Evolutionary conservation across 2,113 vertebrate species (phyloP), one percentile per base, ranked within the genome.

Genomic region (Coracopsis vasa): DNA sequence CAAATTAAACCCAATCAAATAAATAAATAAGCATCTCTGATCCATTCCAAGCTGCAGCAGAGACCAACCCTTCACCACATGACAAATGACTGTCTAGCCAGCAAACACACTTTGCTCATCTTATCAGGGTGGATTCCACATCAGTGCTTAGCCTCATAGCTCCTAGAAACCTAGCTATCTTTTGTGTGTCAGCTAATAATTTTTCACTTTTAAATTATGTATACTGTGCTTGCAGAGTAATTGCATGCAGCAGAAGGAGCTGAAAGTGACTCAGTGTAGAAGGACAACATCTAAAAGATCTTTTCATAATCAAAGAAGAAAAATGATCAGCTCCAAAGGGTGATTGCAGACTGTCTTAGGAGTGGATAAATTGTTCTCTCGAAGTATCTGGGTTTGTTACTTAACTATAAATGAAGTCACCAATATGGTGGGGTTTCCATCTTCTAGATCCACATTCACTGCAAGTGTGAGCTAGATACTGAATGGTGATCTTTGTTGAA

Each of bases 351-450:
- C 9, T 72, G 9, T 31, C 14, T 85, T n/a, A 39, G 23, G 16
- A 62, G 6, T 18, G 10, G 9, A 8, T 83, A 42, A 62, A 42
- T 33, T 60, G 5, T 4, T 70, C 8, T 80, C 12, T 54, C 39
- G 28, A 73, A 44, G 17, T 24, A 74, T 11, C 3, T 28, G 10
- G 19, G 71, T 75, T 41, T 13, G 17, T 71, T 24, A 1, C 13
- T 33, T 72, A 61, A 35, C 7, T 54, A 65, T 33, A 35, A 21
- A 28, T 80, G 24, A 16, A 71, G 28, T 80, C 16, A 61, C 8
- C 4, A 64, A 5, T 35, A 41, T 3, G 5, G 13, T 21, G 24
- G 7, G 4, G 2, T 45, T 81, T 39, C 53, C 31, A 0, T 25
- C 16, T 75, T 74, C 48, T 39, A 56, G 23, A 47, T 31, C 10